Percentiles rank a stretch among this genome's conserved stretches.
phyloP scores from a whole-genome alignment of 2,797 vertebrate species.

The Manis javanica region DNA sequence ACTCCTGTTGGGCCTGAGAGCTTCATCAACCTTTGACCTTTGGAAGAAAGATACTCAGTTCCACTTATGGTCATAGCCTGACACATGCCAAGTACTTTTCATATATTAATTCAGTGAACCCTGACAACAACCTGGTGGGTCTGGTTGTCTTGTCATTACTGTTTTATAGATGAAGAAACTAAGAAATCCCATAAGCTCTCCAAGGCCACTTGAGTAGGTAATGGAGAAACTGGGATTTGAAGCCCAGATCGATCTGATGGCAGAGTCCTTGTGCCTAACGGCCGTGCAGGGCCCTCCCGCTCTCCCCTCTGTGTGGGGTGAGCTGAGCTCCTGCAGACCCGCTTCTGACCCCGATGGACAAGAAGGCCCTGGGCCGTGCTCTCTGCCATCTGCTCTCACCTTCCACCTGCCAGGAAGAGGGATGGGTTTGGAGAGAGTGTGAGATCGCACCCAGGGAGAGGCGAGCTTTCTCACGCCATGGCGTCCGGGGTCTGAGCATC shows the following conservation, averaged over 20 bases:
- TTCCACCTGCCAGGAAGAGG: not conserved
- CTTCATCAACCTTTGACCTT: not conserved
- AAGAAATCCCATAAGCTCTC: not conserved
- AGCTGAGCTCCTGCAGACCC: not conserved
- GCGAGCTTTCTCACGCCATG: accelerated
- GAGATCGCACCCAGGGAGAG: not conserved
- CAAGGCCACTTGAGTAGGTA: not conserved
- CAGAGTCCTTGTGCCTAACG: not conserved
- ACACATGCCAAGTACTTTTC: not conserved
- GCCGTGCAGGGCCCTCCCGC: not conserved
- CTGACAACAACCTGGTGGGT: not conserved
- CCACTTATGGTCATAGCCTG: not conserved
- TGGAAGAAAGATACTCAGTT: not conserved
- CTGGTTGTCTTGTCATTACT: not conserved
- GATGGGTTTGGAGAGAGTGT: not conserved
- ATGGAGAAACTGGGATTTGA: not conserved
- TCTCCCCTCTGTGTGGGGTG: not conserved
- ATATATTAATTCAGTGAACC: not conserved
- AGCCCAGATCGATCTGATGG: not conserved
- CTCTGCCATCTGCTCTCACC: slow-evolving; percentile 57
- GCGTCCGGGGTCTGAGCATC: slow-evolving; percentile 27
- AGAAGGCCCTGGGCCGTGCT: not conserved
- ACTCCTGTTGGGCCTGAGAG: not conserved
- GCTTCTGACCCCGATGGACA: not conserved
- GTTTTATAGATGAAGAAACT: not conserved